A percentile compares a stretch with the other conserved stretches of the same genome.
Conservation (phyloP, 2,113 vertebrate genomes). For the Percopsis transmontana region DNA sequence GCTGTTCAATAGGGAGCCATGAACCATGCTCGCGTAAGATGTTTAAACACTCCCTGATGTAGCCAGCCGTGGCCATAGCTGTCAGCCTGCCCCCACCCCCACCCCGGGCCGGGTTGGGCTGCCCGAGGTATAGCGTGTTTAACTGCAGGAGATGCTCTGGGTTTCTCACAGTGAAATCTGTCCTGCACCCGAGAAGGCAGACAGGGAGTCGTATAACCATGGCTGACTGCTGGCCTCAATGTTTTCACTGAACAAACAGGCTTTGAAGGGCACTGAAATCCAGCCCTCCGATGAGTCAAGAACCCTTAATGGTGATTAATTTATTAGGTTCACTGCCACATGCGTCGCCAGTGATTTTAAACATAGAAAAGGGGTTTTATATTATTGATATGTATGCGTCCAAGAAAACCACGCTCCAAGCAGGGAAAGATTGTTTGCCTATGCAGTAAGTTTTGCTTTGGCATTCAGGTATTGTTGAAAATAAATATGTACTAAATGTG, state of each 20-base stretch:
- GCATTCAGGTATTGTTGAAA: slow-evolving; percentile 16
- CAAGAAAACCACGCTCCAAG: slow-evolving; percentile 20
- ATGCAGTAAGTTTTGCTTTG: slow-evolving; percentile 24
- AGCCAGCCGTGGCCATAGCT: slow-evolving; percentile 33
- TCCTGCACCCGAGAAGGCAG: slow-evolving; percentile 67
- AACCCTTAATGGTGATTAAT: slow-evolving; percentile 48
- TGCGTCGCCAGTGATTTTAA: slow-evolving; percentile 35
- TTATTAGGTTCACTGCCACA: slow-evolving; percentile 38
- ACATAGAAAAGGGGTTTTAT: slow-evolving; percentile 32
- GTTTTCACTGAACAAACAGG: slow-evolving; percentile 66
- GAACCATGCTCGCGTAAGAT: neutral
- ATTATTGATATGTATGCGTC: slow-evolving; percentile 26
- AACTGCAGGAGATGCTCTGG: slow-evolving; percentile 64
- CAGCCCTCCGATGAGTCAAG: slow-evolving; percentile 28
- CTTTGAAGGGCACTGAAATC: slow-evolving; percentile 52
- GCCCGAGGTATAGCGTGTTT: slow-evolving; percentile 52
- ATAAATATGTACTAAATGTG: slow-evolving; percentile 34
- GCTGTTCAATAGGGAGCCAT: neutral
- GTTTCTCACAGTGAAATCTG: slow-evolving; percentile 69
- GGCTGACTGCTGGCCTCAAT: slow-evolving; percentile 62
- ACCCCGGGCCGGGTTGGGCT: neutral
- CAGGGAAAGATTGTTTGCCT: slow-evolving; percentile 40
- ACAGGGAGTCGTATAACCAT: slow-evolving; percentile 74
- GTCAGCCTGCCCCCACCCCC: slow-evolving; percentile 24
- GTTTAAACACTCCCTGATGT: slow-evolving; percentile 44